Conservation (phyloP, 1,140 invertebrate genomes). For the Trichonephila inaurata region DNA sequence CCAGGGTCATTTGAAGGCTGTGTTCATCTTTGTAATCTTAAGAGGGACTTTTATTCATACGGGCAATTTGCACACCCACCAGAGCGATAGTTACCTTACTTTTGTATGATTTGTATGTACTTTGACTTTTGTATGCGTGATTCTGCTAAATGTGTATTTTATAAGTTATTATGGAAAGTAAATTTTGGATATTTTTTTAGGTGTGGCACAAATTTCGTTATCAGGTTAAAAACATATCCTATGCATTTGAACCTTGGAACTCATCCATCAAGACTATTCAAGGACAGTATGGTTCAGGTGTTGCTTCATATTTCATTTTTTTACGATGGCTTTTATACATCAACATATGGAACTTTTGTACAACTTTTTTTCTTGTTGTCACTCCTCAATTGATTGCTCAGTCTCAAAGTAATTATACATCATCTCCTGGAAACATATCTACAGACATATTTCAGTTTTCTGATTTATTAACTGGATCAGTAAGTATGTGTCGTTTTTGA, state of each 20-base stretch:
- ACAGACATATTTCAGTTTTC: neutral
- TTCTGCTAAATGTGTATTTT: neutral
- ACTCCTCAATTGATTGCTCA: slow-evolving; percentile 83
- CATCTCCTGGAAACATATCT: neutral
- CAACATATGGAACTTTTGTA: slow-evolving; percentile 92
- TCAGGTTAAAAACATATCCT: slow-evolving; percentile 45
- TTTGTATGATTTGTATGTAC: too few relatives aligned
- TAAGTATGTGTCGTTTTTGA: neutral
- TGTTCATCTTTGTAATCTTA: too few relatives aligned
- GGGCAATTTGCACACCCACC: too few relatives aligned
- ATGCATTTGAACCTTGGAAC: slow-evolving; percentile 63
- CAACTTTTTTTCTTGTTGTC: slow-evolving; percentile 93
- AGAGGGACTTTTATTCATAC: too few relatives aligned
- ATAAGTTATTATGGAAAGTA: neutral
- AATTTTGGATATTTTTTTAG: slow-evolving; percentile 41
- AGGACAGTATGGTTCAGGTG: slow-evolving; percentile 96
- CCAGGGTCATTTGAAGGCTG: too few relatives aligned
- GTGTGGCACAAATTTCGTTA: slow-evolving; percentile 55
- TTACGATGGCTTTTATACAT: slow-evolving; percentile 98
- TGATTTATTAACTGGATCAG: slow-evolving; percentile 64
- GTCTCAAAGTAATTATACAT: neutral
- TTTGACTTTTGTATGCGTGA: neutral
- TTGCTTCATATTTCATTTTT: slow-evolving; percentile 99
- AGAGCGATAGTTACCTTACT: too few relatives aligned
- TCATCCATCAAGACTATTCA: slow-evolving; percentile 78